Percentiles rank a stretch among this genome's conserved stretches.
phyloP scores from a whole-genome alignment of 2,113 vertebrate species.

The Lota lota region DNA sequence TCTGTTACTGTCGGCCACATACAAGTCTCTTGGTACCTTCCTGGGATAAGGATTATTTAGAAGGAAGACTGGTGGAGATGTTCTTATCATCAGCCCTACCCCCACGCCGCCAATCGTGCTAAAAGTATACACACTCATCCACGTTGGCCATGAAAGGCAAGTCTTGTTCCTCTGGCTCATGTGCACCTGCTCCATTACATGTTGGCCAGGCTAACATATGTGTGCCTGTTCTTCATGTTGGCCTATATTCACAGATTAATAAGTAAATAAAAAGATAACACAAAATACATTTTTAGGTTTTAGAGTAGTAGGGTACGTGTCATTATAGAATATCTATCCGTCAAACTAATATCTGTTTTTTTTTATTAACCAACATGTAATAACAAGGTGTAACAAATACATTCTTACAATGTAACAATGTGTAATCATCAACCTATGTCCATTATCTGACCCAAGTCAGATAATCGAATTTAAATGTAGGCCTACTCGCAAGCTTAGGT shows the following conservation, averaged over 20 bases:
- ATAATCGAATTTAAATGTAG: too few species aligned
- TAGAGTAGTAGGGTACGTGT: too few species aligned
- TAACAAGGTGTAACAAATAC: too few species aligned
- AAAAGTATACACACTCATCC: constrained; percentile 49
- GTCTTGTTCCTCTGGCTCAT: constrained; percentile 45
- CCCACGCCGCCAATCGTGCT: constrained; percentile 34
- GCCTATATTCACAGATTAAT: constrained; percentile 18
- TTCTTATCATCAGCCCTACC: constrained; percentile 25
- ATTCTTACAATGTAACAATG: too few species aligned
- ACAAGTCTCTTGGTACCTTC: constrained; percentile 4
- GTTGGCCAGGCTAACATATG: constrained; percentile 19
- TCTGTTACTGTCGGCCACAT: not conserved
- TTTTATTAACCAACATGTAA: too few species aligned
- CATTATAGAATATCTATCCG: too few species aligned
- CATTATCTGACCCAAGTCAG: too few species aligned
- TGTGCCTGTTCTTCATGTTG: constrained; percentile 1
- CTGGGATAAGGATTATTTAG: not conserved
- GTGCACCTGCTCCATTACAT: constrained; percentile 60
- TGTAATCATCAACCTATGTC: too few species aligned
- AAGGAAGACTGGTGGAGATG: constrained; percentile 17
- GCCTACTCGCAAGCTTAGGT: too few species aligned
- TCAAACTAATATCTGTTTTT: too few species aligned
- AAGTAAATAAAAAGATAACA: constrained; percentile 1
- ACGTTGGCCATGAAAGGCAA: constrained; percentile 49
- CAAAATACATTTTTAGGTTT: too few species aligned